Base-by-base conservation (phyloP, 2,888 invertebrate species). In the Agrochola macilenta region DNA sequence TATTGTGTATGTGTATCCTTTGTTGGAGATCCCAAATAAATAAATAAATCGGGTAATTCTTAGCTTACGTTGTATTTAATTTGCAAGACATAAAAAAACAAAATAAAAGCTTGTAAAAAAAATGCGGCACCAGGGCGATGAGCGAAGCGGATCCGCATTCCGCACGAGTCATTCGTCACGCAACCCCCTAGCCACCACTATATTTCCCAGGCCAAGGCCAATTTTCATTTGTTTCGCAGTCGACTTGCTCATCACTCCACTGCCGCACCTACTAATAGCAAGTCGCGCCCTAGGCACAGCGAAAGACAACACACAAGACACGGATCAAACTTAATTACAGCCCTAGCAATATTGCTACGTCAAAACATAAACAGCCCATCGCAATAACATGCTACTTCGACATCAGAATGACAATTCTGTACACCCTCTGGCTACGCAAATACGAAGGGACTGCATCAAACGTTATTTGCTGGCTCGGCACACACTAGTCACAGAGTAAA, bases 401-500 rank as follows among this genome's bases (percentile, higher is more conserved):
- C 57, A 60, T 71, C 35, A 60, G 8, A 68, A 68, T 61, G 52
- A 58, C 46, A 61, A 69, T 68, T 68, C 58, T 12, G 35, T 43
- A 61, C 23, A 69, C 12, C 11, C 52, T 23, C 68, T 39, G 26
- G 23, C 26, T 57, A 49, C 26, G 39, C 23, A 71, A 69, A 70
- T 72, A 69, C 4, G 11, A 17, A 69, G 20, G 35, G 49, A 23
- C 70, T 74, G 70, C 74, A 74, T 71, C 71, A 60, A 68, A 69
- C 39, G 54, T 57, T 79, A 74, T 68, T 79, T 74, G 49, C 60
- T 60, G 14, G 26, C 30, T 39, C 73, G 1, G 23, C 61, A 68
- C 46, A 75, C 60, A 70, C 52, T 49, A 68, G 65, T 60, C 30
- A 39, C 58, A 61, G 49, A 63, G 64, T 69, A 72, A 82, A 82